phyloP scores from a whole-genome alignment of 2,888 invertebrate species.

The Vannuccia rotundouncinata region DNA sequence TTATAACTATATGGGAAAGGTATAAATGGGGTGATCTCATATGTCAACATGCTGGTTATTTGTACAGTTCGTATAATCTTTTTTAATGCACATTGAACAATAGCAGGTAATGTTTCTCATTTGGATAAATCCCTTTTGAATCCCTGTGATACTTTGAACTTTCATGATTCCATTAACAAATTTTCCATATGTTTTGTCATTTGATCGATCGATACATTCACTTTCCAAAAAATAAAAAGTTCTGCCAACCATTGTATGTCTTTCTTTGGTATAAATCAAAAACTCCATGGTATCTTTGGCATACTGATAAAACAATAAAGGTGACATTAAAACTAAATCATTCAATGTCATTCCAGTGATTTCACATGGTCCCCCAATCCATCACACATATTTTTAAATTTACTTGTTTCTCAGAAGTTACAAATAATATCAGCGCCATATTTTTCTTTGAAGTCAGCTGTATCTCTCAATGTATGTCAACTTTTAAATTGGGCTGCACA shows the following conservation, averaged over 20 bases:
- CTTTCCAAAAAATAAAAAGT: constrained; percentile 20
- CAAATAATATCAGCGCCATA: background rate
- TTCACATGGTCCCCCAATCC: background rate
- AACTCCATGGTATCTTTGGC: constrained; percentile 14
- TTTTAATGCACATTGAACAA: constrained; percentile 6
- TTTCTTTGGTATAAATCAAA: background rate
- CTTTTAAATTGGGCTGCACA: background rate
- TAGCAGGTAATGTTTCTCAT: background rate
- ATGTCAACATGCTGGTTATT: background rate
- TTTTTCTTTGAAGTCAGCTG: background rate
- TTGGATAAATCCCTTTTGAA: background rate
- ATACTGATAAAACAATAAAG: constrained; percentile 6
- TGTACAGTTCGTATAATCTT: background rate
- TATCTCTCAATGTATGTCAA: background rate
- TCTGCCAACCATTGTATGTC: constrained; percentile 1
- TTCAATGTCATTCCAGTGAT: no score
- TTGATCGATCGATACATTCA: background rate
- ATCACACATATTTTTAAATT: background rate
- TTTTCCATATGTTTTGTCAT: background rate
- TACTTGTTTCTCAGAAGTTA: background rate
- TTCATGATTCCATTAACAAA: background rate
- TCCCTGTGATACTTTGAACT: background rate
- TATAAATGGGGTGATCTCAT: no score
- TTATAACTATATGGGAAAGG: no score
- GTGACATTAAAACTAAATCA: no score